A percentile compares a stretch with the other conserved stretches of the same genome.
These are phyloP conservation scores for Peromyscus maniculatus DNA, from an alignment of 2,113 vertebrate species.

Conservation along the genomic window DNA sequence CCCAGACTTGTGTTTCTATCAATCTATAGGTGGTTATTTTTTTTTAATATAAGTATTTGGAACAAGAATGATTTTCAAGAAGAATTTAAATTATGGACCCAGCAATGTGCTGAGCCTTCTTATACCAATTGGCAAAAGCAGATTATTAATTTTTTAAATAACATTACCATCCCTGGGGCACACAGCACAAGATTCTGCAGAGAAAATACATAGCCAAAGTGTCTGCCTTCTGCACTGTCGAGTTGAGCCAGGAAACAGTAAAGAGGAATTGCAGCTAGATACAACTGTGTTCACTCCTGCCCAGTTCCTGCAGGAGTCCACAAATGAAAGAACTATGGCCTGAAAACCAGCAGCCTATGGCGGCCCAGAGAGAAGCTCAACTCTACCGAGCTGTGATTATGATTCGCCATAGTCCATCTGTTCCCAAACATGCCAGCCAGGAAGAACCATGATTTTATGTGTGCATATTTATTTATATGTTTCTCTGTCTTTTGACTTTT, in stretches of 20 bases:
- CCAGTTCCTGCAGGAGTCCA: neutral
- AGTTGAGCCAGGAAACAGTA: neutral
- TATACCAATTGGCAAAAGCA: neutral
- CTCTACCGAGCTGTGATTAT: neutral
- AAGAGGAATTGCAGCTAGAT: neutral
- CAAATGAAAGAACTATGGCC: too few species aligned
- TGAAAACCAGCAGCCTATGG: too few species aligned
- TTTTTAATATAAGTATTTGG: conserved; percentile 27
- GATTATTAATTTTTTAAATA: neutral
- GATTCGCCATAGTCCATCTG: too few species aligned
- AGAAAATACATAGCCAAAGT: neutral
- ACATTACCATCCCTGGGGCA: neutral
- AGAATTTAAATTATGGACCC: neutral
- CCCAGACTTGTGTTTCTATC: neutral
- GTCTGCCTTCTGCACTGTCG: neutral
- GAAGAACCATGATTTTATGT: neutral
- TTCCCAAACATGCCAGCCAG: neutral
- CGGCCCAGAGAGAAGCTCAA: neutral
- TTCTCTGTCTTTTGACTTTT: neutral
- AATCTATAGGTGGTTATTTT: neutral
- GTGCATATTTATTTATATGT: neutral
- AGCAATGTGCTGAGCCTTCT: neutral
- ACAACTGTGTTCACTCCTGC: neutral
- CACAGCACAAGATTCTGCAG: neutral
- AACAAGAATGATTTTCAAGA: neutral